These are phyloP conservation scores for Micrasema longulum DNA, from an alignment of 1,140 invertebrate species.

Conservation along the genomic window DNA sequence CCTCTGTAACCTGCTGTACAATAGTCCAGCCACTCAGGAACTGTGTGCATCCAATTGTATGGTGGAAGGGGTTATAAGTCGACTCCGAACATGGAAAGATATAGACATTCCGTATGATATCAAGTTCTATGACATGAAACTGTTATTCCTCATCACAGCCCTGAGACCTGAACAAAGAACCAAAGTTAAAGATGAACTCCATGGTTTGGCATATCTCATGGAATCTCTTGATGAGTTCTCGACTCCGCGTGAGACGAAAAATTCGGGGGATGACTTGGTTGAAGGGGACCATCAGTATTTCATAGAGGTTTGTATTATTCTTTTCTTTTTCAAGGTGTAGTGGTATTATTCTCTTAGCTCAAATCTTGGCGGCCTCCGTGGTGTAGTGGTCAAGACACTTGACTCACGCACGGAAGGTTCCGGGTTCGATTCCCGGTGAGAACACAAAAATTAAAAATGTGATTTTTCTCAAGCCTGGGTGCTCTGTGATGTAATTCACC, in stretches of 20 bases:
- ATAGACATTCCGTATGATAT: conserved; percentile 73
- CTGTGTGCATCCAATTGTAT: conserved; percentile 79
- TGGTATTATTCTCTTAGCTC: too few relatives aligned
- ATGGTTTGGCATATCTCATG: conserved; percentile 84
- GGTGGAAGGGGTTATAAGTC: conserved; percentile 79
- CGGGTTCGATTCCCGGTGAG: too few relatives aligned
- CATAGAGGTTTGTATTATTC: conserved; percentile 56
- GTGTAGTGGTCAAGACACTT: too few relatives aligned
- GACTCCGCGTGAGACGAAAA: too few relatives aligned
- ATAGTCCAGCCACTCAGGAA: conserved; percentile 77
- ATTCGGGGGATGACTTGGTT: conserved; percentile 48
- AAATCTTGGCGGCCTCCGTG: too few relatives aligned
- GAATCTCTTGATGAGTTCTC: conserved; percentile 78
- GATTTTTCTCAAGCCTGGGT: too few relatives aligned
- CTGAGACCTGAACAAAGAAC: conserved; percentile 78
- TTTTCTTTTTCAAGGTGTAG: too few relatives aligned
- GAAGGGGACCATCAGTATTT: conserved; percentile 56
- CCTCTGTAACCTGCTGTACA: conserved; percentile 90
- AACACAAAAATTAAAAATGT: too few relatives aligned
- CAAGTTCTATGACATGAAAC: conserved; percentile 89
- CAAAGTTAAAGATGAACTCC: conserved; percentile 80
- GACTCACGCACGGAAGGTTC: too few relatives aligned
- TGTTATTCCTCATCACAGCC: conserved; percentile 90
- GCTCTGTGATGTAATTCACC: too few relatives aligned
- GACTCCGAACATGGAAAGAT: conserved; percentile 77